Conservation (phyloP, 2,888 invertebrate genomes). For the Pandemis corylana region DNA sequence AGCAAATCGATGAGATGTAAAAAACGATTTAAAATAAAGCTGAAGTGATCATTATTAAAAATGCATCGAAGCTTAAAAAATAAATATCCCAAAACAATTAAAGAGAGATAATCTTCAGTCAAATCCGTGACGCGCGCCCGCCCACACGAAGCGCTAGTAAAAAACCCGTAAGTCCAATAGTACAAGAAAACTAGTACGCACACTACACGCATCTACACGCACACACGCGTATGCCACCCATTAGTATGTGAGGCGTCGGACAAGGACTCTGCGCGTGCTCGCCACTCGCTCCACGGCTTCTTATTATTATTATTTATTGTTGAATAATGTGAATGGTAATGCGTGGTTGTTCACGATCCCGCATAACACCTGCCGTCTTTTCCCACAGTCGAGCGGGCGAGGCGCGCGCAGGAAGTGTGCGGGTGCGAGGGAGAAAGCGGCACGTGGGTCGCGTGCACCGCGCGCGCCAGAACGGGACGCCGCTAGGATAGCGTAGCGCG, state of each 20-base stretch:
- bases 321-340: conserved; percentile 85
- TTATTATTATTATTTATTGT: conserved; percentile 85
- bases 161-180: conserved; percentile 69
- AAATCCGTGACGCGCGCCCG: conserved; percentile 78
- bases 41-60: conserved; percentile 21
- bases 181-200: conserved; percentile 34
- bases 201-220: conserved; percentile 53
- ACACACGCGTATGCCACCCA: conserved; percentile 68
- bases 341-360: conserved; percentile 85
- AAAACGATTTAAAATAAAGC: not conserved
- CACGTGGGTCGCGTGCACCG: conserved; percentile 65
- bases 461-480: conserved; percentile 61
- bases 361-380: conserved; percentile 86
- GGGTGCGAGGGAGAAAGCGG: conserved; percentile 69
- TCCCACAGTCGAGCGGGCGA: conserved; percentile 81
- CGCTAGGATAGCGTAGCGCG: conserved; percentile 59
- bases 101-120: conserved; percentile 72
- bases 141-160: conserved; percentile 71
- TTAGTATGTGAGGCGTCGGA: conserved; percentile 74
- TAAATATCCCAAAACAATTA: conserved; percentile 73
- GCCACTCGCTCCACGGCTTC: conserved; percentile 83
- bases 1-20: conserved; percentile 2
- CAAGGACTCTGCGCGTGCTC: conserved; percentile 80
- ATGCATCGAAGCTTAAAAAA: conserved; percentile 56
- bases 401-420: conserved; percentile 79